Evolutionary conservation across 2,113 vertebrate species (phyloP).

Genomic region (Sceloporus undulatus): DNA sequence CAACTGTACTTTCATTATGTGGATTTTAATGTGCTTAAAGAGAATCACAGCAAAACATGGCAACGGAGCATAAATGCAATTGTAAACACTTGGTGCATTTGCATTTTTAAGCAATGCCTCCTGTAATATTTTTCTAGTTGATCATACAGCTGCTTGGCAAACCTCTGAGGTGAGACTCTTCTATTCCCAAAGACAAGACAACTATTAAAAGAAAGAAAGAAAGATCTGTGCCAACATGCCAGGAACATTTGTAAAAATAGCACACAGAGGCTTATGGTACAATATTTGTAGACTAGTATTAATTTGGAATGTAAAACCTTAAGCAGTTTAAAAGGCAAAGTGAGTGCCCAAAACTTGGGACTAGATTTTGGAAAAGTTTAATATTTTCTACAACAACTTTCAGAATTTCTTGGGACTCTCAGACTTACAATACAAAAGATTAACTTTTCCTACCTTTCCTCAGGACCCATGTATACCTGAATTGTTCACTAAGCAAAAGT

Average conservation of each 20-base stretch:
- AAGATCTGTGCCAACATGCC: slow-evolving; percentile 2
- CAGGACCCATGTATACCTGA: too few relatives aligned
- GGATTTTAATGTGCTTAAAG: slow-evolving; percentile 29
- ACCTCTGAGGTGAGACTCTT: neutral
- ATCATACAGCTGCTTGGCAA: neutral
- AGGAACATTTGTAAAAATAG: neutral
- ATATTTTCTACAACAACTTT: too few relatives aligned
- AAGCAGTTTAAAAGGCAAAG: neutral
- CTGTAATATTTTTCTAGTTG: slow-evolving; percentile 1
- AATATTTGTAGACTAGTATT: neutral
- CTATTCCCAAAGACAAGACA: neutral
- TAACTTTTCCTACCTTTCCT: too few relatives aligned
- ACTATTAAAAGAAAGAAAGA: slow-evolving; percentile 5
- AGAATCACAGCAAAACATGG: slow-evolving; percentile 24
- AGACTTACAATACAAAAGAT: too few relatives aligned
- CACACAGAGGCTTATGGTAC: neutral
- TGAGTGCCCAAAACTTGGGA: neutral
- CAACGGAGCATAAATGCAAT: neutral
- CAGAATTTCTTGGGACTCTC: too few relatives aligned
- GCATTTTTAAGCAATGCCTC: slow-evolving; percentile 29
- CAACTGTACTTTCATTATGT: slow-evolving; percentile 29
- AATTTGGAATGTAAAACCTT: neutral
- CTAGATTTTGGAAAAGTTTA: too few relatives aligned
- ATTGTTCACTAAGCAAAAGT: too few relatives aligned
- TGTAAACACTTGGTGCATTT: slow-evolving; percentile 31